Base-by-base conservation (phyloP, 2,113 vertebrate genomes). In the Phodopus roborovskii region DNA sequence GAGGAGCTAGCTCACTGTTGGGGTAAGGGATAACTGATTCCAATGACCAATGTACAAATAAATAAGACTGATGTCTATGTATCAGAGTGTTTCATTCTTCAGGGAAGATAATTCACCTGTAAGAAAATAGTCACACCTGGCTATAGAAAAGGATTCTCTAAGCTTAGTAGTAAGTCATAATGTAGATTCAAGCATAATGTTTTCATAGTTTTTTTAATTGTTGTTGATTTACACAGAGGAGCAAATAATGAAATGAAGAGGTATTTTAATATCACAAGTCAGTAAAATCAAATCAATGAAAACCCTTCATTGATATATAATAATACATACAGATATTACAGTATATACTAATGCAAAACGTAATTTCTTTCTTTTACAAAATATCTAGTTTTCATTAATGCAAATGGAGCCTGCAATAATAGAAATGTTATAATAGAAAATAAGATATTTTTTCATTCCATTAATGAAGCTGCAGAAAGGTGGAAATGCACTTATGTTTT, bases 401-500 rank as follows among this genome's bases (percentile, higher is more conserved):
- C 28, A 95, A 93, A 94, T 96, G 71, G 91, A 50, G 22, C 48
- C 28, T 79, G 30, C 11, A 22, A 88, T 95, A 93, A 96, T 90
- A 84, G 24, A 94, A 93, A 66, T 79, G 13, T 68, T 95, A 92
- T 79, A 93, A 93, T 84, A 50, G 56, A 33, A 95, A 83, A 86
- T 97, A 85, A 89, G 68, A 84, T 79, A 39, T 89, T 73, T 95
- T 16, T 87, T 7, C n/a, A 94, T 91, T 89, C 94, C 75, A 79
- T 12, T 95, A 94, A 89, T 92, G 89, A 97, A 88, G 6, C 82
- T 94, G 33, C 28, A 60, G 11, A 45, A 75, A 74, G 12, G 22
- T 15, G 66, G 36, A 3, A 82, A 45, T 56, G 62, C 6, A 53
- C 48, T 48, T 81, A 45, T 88, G 60, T 68, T 48, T 79, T 91